A percentile compares a stretch with the other conserved stretches of the same genome.
phyloP scores from a whole-genome alignment of 2,888 invertebrate genomes.

The Hartigia nigra region DNA sequence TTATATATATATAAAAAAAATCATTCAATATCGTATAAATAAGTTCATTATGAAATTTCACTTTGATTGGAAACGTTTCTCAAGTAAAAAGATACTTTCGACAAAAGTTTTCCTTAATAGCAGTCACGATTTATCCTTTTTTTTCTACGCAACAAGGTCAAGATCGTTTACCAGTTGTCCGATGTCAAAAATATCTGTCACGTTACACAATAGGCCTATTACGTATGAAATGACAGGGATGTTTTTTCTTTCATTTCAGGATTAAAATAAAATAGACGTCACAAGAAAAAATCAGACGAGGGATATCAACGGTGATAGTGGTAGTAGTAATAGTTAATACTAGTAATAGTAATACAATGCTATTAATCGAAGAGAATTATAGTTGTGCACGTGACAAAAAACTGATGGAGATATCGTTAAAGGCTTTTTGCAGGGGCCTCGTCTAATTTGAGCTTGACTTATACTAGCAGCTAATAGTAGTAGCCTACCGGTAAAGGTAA shows the following conservation, averaged over 20 bases:
- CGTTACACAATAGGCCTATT: constrained; percentile 27
- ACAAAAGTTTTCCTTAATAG: background rate
- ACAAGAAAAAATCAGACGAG: background rate
- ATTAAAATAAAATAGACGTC: background rate
- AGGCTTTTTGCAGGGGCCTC: constrained; percentile 28
- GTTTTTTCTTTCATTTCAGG: background rate
- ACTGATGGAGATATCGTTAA: constrained; percentile 18
- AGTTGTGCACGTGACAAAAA: constrained; percentile 47
- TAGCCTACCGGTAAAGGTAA: constrained; percentile 58
- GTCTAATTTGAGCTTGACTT: constrained; percentile 62
- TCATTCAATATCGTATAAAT: background rate
- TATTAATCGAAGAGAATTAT: background rate
- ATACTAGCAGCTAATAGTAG: constrained; percentile 56
- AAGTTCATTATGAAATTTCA: background rate
- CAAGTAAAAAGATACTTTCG: background rate
- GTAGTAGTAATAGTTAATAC: background rate
- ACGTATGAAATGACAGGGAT: constrained; percentile 17
- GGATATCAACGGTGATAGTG: background rate
- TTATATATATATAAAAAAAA: background rate
- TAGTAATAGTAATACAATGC: constrained; percentile 2
- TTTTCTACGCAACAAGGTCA: background rate
- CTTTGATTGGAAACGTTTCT: background rate
- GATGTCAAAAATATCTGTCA: background rate
- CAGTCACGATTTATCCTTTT: background rate
- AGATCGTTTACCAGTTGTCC: background rate